Evolutionary conservation across 1,140 invertebrate species (phyloP).

Genomic region (Battus philenor): DNA sequence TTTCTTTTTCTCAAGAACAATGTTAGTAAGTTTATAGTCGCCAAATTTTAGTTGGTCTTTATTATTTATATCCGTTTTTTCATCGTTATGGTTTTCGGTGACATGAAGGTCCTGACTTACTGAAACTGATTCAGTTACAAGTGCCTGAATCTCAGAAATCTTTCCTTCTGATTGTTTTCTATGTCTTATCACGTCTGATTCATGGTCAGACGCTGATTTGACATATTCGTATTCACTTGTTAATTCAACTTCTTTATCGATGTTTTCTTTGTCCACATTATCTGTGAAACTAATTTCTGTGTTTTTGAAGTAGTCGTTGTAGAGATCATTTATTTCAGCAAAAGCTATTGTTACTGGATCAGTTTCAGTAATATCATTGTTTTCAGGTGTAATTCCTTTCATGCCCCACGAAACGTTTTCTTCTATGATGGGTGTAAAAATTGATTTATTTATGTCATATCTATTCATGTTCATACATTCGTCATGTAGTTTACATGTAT

Average conservation of each 20-base stretch:
- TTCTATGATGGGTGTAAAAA: constrained; percentile 61
- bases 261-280: constrained; percentile 32
- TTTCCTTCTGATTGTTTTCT: constrained; percentile 46
- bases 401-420: constrained; percentile 45
- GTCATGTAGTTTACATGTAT: constrained; percentile 16
- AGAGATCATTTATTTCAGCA: constrained; percentile 63
- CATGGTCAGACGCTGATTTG: constrained; percentile 70
- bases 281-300: constrained; percentile 32
- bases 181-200: constrained; percentile 74
- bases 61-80: constrained; percentile 18
- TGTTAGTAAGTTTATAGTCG: constrained; percentile 42
- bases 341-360: constrained; percentile 61
- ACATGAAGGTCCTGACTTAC: constrained; percentile 68
- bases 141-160: constrained; percentile 75
- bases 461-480: constrained; percentile 37
- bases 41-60: constrained; percentile 48
- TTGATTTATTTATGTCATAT: constrained; percentile 41
- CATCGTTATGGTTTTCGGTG: constrained; percentile 22
- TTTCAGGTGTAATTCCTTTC: constrained; percentile 33
- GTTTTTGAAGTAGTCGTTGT: constrained; percentile 46
- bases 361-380: constrained; percentile 26
- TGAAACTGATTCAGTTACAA: constrained; percentile 71
- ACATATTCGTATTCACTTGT: constrained; percentile 43
- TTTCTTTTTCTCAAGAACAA: constrained; percentile 70
- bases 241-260: constrained; percentile 30